A percentile compares a stretch with the other conserved stretches of the same genome.
phyloP scores from a whole-genome alignment of 2,797 vertebrate species.

The Sebastes trivittatus region DNA sequence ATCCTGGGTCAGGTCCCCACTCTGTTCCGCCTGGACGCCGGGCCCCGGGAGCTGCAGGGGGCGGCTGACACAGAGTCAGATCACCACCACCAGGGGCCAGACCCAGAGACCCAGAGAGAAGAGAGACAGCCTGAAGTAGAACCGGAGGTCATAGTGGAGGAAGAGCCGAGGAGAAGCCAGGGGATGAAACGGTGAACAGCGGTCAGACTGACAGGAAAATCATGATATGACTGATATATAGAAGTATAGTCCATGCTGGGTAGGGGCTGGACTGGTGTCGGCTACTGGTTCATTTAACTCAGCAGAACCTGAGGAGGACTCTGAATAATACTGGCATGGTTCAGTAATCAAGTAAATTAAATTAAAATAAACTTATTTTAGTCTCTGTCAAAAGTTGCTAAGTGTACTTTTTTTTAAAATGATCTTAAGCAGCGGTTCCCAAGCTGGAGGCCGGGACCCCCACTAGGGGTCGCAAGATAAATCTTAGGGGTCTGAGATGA shows the following conservation, averaged over 20 bases:
- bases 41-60: constrained; percentile 67
- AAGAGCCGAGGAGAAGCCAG: constrained; percentile 58
- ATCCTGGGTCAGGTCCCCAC: constrained; percentile 84
- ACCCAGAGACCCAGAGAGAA: neutral
- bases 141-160: constrained; percentile 32
- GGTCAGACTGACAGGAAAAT: neutral
- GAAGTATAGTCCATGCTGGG: neutral
- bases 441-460: neutral
- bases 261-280: neutral
- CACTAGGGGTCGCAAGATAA: neutral
- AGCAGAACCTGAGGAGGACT: neutral
- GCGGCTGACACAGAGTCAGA: neutral
- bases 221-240: neutral
- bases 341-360: neutral
- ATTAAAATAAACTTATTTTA: neutral
- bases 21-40: constrained; percentile 84
- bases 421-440: too few species aligned
- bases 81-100: neutral
- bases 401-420: neutral
- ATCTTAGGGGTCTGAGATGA: too few species aligned
- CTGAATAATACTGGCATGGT: neutral
- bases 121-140: neutral
- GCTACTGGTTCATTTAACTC: neutral
- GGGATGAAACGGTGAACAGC: constrained; percentile 64
- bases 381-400: neutral